These are phyloP conservation scores for Chionis minor DNA, from an alignment of 2,113 vertebrate species.

Conservation along the genomic window DNA sequence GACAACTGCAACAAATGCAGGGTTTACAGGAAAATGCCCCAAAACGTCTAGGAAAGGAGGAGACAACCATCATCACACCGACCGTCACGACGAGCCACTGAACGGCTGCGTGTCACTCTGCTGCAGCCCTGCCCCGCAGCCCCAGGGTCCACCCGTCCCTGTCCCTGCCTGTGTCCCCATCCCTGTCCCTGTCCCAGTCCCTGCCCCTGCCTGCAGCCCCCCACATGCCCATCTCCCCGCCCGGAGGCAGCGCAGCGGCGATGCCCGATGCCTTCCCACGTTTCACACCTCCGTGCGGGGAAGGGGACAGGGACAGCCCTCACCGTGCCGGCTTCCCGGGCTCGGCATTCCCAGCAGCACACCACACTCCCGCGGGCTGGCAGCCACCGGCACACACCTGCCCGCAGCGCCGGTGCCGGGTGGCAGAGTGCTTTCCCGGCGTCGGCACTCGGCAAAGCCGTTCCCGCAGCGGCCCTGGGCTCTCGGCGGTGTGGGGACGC, in stretches of 20 bases:
- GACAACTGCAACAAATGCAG: neutral
- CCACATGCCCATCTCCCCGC: neutral
- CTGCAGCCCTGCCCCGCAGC: neutral
- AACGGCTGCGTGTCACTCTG: fast-evolving
- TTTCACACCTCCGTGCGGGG: neutral
- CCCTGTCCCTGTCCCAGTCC: neutral
- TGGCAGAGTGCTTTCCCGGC: neutral
- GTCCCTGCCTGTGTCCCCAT: neutral
- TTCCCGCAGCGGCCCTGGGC: neutral
- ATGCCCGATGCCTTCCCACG: neutral
- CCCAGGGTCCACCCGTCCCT: neutral
- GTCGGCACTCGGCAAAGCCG: neutral
- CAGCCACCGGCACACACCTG: neutral
- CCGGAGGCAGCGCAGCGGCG: fast-evolving
- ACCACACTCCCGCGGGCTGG: fast-evolving
- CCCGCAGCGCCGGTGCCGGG: neutral
- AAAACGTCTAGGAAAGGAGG: neutral
- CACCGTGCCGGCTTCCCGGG: no score
- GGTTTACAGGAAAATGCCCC: neutral
- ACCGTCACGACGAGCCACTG: fast-evolving
- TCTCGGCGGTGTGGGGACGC: fast-evolving
- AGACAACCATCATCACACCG: fast-evolving
- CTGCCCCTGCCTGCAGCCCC: neutral
- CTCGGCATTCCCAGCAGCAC: neutral
- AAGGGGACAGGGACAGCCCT: neutral